Conservation (phyloP, 2,888 invertebrate genomes). For the Phyllotreta striolata region DNA sequence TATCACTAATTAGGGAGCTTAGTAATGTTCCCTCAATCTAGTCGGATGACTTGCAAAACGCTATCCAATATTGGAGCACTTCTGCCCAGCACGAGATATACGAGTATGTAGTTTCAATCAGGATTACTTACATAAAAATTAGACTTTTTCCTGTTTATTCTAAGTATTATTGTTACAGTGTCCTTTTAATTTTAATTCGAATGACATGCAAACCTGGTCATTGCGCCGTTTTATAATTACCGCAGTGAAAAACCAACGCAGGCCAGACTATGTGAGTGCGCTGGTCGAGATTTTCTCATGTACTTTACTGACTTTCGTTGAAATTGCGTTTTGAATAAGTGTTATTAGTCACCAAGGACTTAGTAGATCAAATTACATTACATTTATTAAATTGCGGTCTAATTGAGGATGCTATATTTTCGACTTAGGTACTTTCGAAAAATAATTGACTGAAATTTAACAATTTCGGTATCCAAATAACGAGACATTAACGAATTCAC, state of each 20-base stretch:
- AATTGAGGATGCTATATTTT: slow-evolving; percentile 32
- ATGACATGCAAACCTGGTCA: slow-evolving; percentile 19
- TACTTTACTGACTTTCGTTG: slow-evolving; percentile 55
- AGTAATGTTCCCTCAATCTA: slow-evolving; percentile 33
- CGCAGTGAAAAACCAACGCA: slow-evolving; percentile 54
- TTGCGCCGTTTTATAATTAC: slow-evolving; percentile 21
- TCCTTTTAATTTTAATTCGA: slow-evolving; percentile 1
- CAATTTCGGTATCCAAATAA: too few species aligned
- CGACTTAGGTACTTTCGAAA: slow-evolving; percentile 21
- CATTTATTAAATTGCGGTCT: slow-evolving; percentile 44
- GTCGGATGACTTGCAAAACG: slow-evolving; percentile 34
- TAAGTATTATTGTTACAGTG: too few species aligned
- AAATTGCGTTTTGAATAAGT: slow-evolving; percentile 55
- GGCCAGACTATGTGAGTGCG: slow-evolving; percentile 60
- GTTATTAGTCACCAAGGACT: slow-evolving; percentile 54
- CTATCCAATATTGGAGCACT: slow-evolving; percentile 27
- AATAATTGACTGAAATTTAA: not conserved
- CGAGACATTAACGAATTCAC: too few species aligned
- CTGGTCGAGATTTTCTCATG: slow-evolving; percentile 59
- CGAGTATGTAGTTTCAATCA: too few species aligned
- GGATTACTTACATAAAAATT: too few species aligned
- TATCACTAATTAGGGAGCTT: slow-evolving; percentile 27
- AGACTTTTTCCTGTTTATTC: too few species aligned
- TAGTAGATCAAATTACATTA: slow-evolving; percentile 51
- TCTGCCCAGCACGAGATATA: slow-evolving; percentile 26